phyloP scores from a whole-genome alignment of 1,140 invertebrate species.

The Drosophila baimaii region DNA sequence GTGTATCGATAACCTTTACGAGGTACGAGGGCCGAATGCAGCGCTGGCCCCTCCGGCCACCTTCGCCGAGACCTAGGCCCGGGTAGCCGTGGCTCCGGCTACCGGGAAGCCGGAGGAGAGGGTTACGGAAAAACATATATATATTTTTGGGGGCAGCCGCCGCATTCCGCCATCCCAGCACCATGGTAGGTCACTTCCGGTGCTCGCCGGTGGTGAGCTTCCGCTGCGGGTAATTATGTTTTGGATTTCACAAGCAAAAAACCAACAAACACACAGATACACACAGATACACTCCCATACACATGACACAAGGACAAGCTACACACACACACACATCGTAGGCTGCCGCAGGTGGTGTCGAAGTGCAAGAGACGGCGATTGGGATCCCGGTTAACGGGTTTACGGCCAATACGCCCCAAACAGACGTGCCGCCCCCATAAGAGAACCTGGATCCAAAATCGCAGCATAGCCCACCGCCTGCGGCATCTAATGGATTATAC shows the following conservation, averaged over 20 bases:
- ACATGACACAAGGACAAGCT: background rate
- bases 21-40: constrained; percentile 19
- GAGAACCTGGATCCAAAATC: constrained; percentile 28
- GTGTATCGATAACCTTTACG: constrained; percentile 37
- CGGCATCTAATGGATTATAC: constrained; percentile 22
- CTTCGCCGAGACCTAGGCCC: background rate
- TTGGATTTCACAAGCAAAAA: constrained; percentile 56
- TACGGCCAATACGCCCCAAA: constrained; percentile 31
- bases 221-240: constrained; percentile 60
- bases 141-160: constrained; percentile 4
- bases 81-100: constrained; percentile 28
- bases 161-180: constrained; percentile 15
- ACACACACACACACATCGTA: constrained; percentile 19
- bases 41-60: background rate
- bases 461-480: constrained; percentile 32
- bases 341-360: constrained; percentile 33
- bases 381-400: constrained; percentile 24
- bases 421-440: constrained; percentile 20
- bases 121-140: background rate
- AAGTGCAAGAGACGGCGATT: constrained; percentile 20
- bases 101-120: background rate
- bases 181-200: constrained; percentile 8
- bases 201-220: constrained; percentile 9
- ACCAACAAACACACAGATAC: constrained; percentile 9
- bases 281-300: background rate